phyloP scores from a whole-genome alignment of 1,140 invertebrate genomes.

The Ceratosolen solmsi region DNA sequence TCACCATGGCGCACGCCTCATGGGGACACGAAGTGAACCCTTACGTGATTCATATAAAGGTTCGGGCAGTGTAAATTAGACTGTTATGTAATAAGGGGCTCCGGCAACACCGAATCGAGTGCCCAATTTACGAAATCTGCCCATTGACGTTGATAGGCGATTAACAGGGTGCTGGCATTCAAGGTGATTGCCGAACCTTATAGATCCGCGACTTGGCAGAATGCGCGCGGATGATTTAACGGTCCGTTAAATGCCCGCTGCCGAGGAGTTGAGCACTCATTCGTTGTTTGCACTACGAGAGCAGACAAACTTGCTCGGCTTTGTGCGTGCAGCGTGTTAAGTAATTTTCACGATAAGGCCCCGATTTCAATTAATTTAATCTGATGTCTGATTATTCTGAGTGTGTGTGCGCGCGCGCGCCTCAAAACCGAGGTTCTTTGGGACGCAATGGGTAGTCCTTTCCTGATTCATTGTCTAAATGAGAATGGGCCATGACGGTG shows the following conservation, averaged over 20 bases:
- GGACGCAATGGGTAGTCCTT: too few relatives aligned
- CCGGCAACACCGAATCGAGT: neutral
- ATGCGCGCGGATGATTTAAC: conserved; percentile 16
- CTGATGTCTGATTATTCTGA: too few relatives aligned
- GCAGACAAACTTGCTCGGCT: too few relatives aligned
- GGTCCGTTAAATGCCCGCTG: conserved; percentile 14
- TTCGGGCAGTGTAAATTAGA: conserved; percentile 13
- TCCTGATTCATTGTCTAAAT: too few relatives aligned
- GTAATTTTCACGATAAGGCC: conserved; percentile 13
- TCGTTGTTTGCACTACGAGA: conserved; percentile 18
- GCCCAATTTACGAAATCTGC: neutral
- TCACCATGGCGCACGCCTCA: neutral
- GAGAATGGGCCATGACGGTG: too few relatives aligned
- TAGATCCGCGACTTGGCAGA: too few relatives aligned
- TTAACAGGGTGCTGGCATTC: neutral
- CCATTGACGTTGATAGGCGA: conserved; percentile 3
- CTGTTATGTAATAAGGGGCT: conserved; percentile 2
- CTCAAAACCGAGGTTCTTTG: too few relatives aligned
- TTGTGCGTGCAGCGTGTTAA: neutral
- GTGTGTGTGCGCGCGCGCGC: too few relatives aligned
- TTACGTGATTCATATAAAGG: neutral
- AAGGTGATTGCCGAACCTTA: too few relatives aligned
- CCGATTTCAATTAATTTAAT: conserved; percentile 38
- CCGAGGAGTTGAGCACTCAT: conserved; percentile 7
- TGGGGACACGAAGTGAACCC: neutral